Evolutionary conservation across 92 coral and sea anemone species (phyloP).

Genomic region (Hydrozoanthus gracilis): DNA sequence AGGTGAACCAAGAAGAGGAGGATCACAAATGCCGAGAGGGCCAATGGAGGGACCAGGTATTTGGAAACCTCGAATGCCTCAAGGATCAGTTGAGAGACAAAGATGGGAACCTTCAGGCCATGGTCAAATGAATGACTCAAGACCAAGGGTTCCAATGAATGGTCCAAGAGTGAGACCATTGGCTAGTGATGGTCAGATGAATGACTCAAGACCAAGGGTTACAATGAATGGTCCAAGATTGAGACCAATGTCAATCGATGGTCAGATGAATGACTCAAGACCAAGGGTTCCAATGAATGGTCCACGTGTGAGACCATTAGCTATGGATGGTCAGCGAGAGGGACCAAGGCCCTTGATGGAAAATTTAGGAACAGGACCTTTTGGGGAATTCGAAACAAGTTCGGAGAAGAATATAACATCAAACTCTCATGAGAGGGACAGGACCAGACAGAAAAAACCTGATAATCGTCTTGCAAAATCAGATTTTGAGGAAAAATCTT

Average conservation of each 20-base stretch:
- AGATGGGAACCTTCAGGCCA: too few relatives aligned
- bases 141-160: not conserved
- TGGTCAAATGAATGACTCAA: not conserved
- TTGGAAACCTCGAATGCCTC: not conserved
- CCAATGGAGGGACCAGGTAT: not conserved
- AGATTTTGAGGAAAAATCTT: not conserved
- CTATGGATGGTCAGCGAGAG: not conserved
- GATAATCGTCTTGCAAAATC: not conserved
- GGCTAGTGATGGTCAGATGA: not conserved
- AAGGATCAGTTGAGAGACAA: not conserved
- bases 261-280: not conserved
- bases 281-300: not conserved
- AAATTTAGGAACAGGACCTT: not conserved
- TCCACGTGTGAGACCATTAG: not conserved
- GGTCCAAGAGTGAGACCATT: conserved; percentile 4
- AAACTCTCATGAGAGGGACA: not conserved
- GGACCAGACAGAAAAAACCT: not conserved
- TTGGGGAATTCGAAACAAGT: not conserved
- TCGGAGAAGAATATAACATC: not conserved
- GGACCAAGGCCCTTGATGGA: conserved; percentile 16
- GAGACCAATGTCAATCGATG: not conserved
- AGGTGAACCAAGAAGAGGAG: not conserved
- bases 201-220: not conserved
- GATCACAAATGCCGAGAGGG: not conserved
- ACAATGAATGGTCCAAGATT: conserved; percentile 4